Base-by-base conservation (phyloP, 2,888 invertebrate genomes). In the Teinopalpus imperialis region DNA sequence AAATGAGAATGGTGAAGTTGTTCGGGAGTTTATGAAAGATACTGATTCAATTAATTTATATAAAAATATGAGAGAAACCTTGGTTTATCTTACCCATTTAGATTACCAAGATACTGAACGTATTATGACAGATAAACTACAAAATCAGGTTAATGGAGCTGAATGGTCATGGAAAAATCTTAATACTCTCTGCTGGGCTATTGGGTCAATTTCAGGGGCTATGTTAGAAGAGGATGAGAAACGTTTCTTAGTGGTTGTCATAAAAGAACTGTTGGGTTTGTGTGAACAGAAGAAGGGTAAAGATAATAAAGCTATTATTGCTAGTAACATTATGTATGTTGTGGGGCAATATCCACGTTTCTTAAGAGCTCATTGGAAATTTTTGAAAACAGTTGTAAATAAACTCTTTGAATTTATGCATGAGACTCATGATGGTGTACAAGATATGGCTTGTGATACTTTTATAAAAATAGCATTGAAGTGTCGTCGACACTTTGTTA, bases 381-480 rank as follows among this genome's bases (percentile, higher is more conserved):
- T 99, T 86, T 91, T 99, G 53, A 99, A 99, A 91, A 99, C 99
- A 37, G 99, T 99, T 69, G 98, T 99, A 49, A 99, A 99, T 90
- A 99, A 99, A 90, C 91, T 99, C 45, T 99, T 99, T 89, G 99
- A 99, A 89, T 99, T 99, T 81, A 99, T 99, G 99, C 99, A 99
- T 79, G 99, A 99, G 90, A 98, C 98, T 43, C 99, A 99, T 77
- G 99, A 99, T 79, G 99, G 99, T 66, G 99, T 99, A 16, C 99
- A 99, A 85, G 99, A 99, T 72, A 99, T 99, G 99, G 99, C 99
- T 49, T 99, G 99, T 90, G 99, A 99, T 89, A 99, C 99, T 26
- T 99, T 99, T 78, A 99, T 99, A 61, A 99, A 99, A 90, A 99
- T 99, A 70, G 98, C 99, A 18, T 92, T 98, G 65, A 99, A 99